These are phyloP conservation scores for Boulengeromyrus knoepffleri DNA, from an alignment of 2,113 vertebrate genomes.

Conservation along the genomic window DNA sequence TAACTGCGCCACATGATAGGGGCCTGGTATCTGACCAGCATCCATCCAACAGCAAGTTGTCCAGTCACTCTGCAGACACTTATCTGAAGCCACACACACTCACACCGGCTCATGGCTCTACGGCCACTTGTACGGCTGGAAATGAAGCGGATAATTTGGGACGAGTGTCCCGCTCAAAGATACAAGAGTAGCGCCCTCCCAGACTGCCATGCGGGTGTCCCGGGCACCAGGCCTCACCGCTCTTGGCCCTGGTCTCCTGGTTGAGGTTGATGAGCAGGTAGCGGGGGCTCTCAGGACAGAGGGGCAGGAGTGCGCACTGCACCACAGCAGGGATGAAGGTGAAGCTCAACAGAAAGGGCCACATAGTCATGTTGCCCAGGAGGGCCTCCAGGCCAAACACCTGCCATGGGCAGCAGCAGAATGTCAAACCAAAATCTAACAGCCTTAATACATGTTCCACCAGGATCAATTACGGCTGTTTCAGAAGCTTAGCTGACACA, in stretches of 20 bases:
- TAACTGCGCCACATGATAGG: not conserved
- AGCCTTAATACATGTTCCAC: not conserved
- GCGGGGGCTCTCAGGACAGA: slow-evolving; percentile 89
- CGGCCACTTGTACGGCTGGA: not conserved
- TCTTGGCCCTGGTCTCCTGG: slow-evolving; percentile 86
- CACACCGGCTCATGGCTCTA: not conserved
- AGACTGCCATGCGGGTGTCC: not conserved
- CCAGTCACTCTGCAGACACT: not conserved
- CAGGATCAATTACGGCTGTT: not conserved
- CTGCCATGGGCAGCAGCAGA: slow-evolving; percentile 44
- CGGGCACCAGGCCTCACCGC: slow-evolving; percentile 58
- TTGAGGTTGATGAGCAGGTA: slow-evolving; percentile 93
- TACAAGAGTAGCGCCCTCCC: not conserved
- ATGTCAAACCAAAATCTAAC: not conserved
- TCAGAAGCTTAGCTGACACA: not conserved
- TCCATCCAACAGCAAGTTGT: not conserved
- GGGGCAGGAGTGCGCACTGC: slow-evolving; percentile 80
- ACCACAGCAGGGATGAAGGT: slow-evolving; percentile 75
- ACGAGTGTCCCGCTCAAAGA: not conserved
- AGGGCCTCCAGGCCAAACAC: slow-evolving; percentile 83
- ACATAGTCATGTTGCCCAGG: slow-evolving; percentile 74
- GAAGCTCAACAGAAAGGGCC: slow-evolving; percentile 82
- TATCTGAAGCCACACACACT: not conserved
- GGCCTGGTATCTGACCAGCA: not conserved
- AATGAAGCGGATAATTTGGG: not conserved